These are phyloP conservation scores for Tryphoninae sp. DNA, from an alignment of 2,888 invertebrate genomes.

Conservation along the genomic window DNA sequence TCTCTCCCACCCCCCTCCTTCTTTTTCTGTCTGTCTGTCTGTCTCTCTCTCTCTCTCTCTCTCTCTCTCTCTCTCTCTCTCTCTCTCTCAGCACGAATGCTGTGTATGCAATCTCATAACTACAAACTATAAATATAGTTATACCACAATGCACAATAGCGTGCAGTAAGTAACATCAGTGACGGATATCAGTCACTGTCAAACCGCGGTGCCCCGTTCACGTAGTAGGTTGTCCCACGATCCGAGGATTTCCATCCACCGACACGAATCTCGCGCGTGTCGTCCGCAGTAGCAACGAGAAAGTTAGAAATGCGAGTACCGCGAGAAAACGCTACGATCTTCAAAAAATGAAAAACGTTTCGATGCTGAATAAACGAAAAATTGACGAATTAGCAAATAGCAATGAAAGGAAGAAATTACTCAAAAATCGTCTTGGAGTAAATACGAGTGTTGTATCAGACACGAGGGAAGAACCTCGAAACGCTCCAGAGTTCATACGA, in stretches of 20 bases:
- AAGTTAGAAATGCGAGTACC: constrained; percentile 45
- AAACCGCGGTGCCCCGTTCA: constrained; percentile 9
- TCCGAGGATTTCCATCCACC: constrained; percentile 36
- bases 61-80: constrained; percentile 6
- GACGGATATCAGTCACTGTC: constrained; percentile 56
- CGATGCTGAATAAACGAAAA: constrained; percentile 15
- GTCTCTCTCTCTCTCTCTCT: constrained; percentile 10
- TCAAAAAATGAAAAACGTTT: neutral
- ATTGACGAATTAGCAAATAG: constrained; percentile 2
- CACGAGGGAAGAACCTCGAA: neutral
- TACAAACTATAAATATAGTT: constrained; percentile 8
- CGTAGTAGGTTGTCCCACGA: constrained; percentile 22
- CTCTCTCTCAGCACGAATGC: constrained; percentile 15
- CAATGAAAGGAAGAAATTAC: neutral
- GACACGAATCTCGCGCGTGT: neutral
- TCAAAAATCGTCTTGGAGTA: neutral
- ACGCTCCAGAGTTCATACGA: neutral
- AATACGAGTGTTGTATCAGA: neutral
- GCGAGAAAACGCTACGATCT: constrained; percentile 6
- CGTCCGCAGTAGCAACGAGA: constrained; percentile 25
- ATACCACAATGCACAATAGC: neutral
- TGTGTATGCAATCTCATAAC: constrained; percentile 1
- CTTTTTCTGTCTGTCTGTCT: neutral
- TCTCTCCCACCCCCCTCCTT: constrained; percentile 2
- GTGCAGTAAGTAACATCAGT: constrained; percentile 31